These are phyloP conservation scores for Drosophila fulvimacula DNA, from an alignment of 2,888 invertebrate genomes.

Conservation along the genomic window DNA sequence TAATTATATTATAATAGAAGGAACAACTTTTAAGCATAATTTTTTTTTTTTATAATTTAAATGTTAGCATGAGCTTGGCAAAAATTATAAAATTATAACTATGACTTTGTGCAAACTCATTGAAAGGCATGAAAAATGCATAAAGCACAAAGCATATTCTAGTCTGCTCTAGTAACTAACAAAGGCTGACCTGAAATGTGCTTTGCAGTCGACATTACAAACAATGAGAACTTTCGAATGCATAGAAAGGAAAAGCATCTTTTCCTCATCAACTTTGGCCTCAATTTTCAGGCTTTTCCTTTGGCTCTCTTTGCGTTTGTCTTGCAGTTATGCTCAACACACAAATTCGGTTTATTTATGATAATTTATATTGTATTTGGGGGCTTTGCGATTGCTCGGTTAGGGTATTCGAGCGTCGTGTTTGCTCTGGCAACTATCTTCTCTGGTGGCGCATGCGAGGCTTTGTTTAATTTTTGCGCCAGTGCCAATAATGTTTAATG, in stretches of 20 bases:
- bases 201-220: neutral
- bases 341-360: neutral
- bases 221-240: neutral
- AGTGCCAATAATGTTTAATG: conserved; percentile 46
- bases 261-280: conserved; percentile 9
- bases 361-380: neutral
- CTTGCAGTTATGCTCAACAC: neutral
- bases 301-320: neutral
- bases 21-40: too few relatives aligned
- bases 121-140: neutral
- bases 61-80: neutral
- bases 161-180: conserved; percentile 3
- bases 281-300: conserved; percentile 1
- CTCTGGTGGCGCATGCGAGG: conserved; percentile 8
- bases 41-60: too few relatives aligned
- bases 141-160: neutral
- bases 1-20: too few relatives aligned
- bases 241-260: neutral
- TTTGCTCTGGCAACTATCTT: neutral
- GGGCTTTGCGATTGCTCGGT: neutral
- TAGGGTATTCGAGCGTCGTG: conserved; percentile 19
- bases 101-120: too few relatives aligned
- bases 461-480: conserved; percentile 21
- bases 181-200: neutral
- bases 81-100: neutral